Evolutionary conservation across 2,888 invertebrate species (phyloP), one percentile per base, ranked within the genome.

Genomic region (Rhagonycha fulva): DNA sequence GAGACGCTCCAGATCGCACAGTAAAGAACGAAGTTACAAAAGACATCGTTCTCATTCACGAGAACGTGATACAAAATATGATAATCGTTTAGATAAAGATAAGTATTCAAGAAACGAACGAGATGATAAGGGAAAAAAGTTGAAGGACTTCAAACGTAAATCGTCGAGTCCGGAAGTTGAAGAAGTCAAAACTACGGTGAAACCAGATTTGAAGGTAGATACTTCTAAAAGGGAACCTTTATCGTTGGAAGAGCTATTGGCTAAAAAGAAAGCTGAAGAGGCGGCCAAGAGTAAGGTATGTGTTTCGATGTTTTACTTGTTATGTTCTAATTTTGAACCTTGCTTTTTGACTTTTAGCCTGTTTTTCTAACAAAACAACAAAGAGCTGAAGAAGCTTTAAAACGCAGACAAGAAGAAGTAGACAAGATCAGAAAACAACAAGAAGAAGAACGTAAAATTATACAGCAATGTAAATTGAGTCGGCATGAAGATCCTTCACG

Each of bases 281-380:
- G 96, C 95, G 84, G 97, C 96, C 1, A 91, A 96, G 71, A 96
- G 97, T 82, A 99, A 98, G 87, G 92, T 92, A 86, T 75, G 71
- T 66, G 19, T 14, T 60, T 66, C 68, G 62, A 3, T 14, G 12
- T 47, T 68, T 70, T 47, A 60, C 62, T 26, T 14, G 4, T 28
- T 47, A 14, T 30, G 60, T 60, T 14, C 24, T 66, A 61, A 14
- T 72, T 14, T 30, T 4, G 11, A n/a, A n/a, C n/a, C n/a, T n/a
- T n/a, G n/a, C n/a, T 26, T 62, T 78, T 72, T 28, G n/a, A 11
- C 3, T 86, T 88, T 71, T 81, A 92, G 90, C 99, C 99, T 0
- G 97, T 98, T 30, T 99, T 99, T 86, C 89, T 99, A 60, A 96
- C 97, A 0, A 99, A 98, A 89, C 98, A 98, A 87, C 97, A 99